Base-by-base conservation (phyloP, 2,888 invertebrate species). In the Cheilosia impressa region DNA sequence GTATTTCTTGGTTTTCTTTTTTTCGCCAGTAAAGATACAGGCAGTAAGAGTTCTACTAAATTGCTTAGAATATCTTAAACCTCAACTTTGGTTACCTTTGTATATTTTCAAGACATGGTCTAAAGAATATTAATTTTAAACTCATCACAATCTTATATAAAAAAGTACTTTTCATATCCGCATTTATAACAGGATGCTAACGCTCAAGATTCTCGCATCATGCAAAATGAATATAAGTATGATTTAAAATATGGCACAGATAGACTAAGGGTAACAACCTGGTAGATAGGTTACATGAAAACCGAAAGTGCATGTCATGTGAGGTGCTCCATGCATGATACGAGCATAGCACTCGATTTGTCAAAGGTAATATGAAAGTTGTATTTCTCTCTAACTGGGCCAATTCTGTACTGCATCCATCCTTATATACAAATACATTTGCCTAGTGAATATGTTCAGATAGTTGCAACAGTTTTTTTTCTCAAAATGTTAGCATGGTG, bases 221-320 rank as follows among this genome's bases (percentile, higher is more conserved):
- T 13, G 38, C 13, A 38, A 13, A 38, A 13, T 38, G 13, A 38
- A 38, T 13, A 13, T 31, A 31, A 31, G 9, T 13, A 13, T 38
- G 13, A 38, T 38, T 38, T 13, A 38, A 38, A 4, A 4, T 13
- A 38, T 13, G 2, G 34, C 17, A n/a, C 4, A 45, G 5, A 4
- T 38, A 5, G 17, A 7, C 7, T 47, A 6, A 38, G 22, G 57
- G 10, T 71, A 58, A 58, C 47, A 47, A 71, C 34, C 53, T 38
- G 10, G 38, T 38, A 4, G 38, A 10, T 38, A 38, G 38, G 38
- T 5, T 43, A 66, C 43, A 55, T 31, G 27, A 24, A 53, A 52
- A 53, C 53, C 17, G 31, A 66, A 53, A 27, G 71, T 62, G 38
- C 52, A 60, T 72, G 38, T 19, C n/a, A 17, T 55, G 69, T 34